Percentiles rank a stretch among this genome's conserved stretches.
Conservation (phyloP, 2,888 invertebrate genomes). For the Lepidocyrtoides sp. region DNA sequence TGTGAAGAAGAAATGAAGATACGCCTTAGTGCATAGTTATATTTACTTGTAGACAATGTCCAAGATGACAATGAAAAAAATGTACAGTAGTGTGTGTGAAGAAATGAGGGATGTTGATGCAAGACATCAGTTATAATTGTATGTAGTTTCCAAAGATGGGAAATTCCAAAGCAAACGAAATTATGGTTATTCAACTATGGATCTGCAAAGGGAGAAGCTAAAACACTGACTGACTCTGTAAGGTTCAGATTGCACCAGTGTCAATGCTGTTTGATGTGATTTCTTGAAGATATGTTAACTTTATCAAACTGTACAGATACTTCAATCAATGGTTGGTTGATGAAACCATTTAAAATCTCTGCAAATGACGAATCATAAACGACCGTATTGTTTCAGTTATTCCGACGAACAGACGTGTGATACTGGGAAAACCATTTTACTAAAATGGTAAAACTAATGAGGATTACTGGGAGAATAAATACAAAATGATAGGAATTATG, state of each 20-base stretch:
- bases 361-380: slow-evolving; percentile 68
- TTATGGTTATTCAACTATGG: slow-evolving; percentile 21
- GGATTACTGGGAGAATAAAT: slow-evolving; percentile 39
- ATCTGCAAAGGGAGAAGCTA: slow-evolving; percentile 31
- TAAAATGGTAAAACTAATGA: slow-evolving; percentile 32
- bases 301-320: not conserved
- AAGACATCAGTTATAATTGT: slow-evolving; percentile 48
- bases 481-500: slow-evolving; percentile 31
- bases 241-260: slow-evolving; percentile 33
- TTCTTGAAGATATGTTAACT: slow-evolving; percentile 25
- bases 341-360: slow-evolving; percentile 16
- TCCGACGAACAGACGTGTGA: slow-evolving; percentile 73
- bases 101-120: slow-evolving; percentile 39
- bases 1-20: too few species aligned
- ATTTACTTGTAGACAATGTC: not conserved
- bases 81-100: slow-evolving; percentile 33
- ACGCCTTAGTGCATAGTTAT: slow-evolving; percentile 4
- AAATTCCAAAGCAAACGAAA: slow-evolving; percentile 14
- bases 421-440: slow-evolving; percentile 67
- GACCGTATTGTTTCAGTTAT: slow-evolving; percentile 61
- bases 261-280: slow-evolving; percentile 26
- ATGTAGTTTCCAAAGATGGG: not conserved
- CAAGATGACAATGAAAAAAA: slow-evolving; percentile 43
- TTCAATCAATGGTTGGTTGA: slow-evolving; percentile 17
- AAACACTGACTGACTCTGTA: slow-evolving; percentile 10